Conservation (phyloP, 2,113 vertebrate species). For the Actenoides hombroni region DNA sequence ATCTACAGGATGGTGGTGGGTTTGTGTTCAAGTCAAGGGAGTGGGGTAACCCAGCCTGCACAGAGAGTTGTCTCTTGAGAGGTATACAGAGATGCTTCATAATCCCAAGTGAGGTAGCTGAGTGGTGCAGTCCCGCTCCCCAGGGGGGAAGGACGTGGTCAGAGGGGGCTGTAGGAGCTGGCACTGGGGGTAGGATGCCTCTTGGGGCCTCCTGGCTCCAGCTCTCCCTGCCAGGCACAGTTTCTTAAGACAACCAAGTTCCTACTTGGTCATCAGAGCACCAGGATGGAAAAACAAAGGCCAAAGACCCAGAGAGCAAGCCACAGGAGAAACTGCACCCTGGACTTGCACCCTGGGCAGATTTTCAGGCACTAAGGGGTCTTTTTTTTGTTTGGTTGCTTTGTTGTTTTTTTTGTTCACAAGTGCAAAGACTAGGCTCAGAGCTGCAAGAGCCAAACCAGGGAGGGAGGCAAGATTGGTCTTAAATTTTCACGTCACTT, state of each 20-base stretch:
- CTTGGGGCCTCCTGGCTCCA: neutral
- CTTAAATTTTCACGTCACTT: neutral
- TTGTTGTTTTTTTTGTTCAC: neutral
- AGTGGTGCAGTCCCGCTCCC: neutral
- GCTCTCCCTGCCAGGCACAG: neutral
- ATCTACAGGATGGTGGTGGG: neutral
- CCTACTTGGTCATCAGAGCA: slow-evolving; percentile 15
- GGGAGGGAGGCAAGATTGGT: neutral
- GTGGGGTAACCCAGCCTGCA: neutral
- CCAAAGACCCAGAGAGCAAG: neutral
- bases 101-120: slow-evolving; percentile 48
- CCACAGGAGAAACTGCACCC: neutral
- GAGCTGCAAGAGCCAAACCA: neutral
- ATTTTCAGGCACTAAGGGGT: neutral
- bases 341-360: neutral
- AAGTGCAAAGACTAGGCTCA: neutral
- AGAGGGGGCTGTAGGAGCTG: neutral
- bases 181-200: neutral
- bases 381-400: neutral
- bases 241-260: slow-evolving; percentile 10
- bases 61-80: neutral
- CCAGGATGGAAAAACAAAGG: neutral
- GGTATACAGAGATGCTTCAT: neutral
- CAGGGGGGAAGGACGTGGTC: neutral
- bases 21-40: neutral